Conservation (phyloP, 2,113 vertebrate genomes). For the Alethe castanea region DNA sequence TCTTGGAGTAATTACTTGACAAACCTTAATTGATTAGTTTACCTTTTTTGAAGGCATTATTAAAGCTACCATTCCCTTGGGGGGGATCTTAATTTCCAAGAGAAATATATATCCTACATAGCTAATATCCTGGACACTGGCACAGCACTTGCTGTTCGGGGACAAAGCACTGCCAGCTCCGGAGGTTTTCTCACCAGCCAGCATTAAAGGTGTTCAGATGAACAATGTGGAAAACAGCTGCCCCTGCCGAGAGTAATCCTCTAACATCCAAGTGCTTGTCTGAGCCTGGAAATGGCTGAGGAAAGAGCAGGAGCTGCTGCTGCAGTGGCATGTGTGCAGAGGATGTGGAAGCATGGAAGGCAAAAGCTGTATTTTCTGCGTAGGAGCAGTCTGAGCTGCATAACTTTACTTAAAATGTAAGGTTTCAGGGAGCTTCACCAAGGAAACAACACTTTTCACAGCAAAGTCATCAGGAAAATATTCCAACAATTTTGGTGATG, state of each 20-base stretch:
- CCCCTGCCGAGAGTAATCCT: not conserved
- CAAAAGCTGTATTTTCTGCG: conserved; percentile 23
- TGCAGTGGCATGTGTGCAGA: not conserved
- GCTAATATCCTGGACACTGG: not conserved
- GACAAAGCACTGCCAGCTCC: not conserved
- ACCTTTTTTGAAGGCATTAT: not conserved
- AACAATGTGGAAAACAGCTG: not conserved
- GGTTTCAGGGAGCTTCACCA: conserved; percentile 36
- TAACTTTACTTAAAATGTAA: conserved; percentile 39
- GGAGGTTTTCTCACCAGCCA: not conserved
- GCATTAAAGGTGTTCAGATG: not conserved
- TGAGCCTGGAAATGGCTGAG: conserved; percentile 1
- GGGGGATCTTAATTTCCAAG: not conserved
- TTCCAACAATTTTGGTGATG: not conserved
- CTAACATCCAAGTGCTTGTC: not conserved
- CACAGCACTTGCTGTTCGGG: not conserved
- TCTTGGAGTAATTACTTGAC: conserved; percentile 2
- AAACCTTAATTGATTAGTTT: conserved; percentile 20
- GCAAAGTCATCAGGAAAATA: conserved; percentile 36
- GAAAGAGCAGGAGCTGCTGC: not conserved
- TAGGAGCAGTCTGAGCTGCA: conserved; percentile 45
- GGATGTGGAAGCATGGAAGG: not conserved
- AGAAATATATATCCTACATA: not conserved
- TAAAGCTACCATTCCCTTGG: not conserved
- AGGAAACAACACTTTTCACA: conserved; percentile 19